These are phyloP conservation scores for Epizoanthus scotinus DNA, from an alignment of 92 coral and sea anemone species.

Conservation along the genomic window DNA sequence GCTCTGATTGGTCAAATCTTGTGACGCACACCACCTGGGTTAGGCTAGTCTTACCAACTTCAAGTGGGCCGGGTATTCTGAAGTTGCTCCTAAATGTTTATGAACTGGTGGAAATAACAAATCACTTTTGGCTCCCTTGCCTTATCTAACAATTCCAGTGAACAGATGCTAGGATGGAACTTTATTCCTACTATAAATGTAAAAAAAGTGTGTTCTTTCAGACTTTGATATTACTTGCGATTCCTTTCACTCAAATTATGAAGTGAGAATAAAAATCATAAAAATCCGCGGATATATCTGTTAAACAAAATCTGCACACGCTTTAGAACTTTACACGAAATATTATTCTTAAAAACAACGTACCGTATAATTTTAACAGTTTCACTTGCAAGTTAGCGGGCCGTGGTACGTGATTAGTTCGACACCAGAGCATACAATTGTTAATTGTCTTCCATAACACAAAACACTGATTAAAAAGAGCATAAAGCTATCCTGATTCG, in stretches of 20 bases:
- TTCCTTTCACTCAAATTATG: not conserved
- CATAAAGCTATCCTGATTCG: not conserved
- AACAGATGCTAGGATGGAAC: not conserved
- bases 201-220: not conserved
- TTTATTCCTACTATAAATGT: not conserved
- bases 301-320: not conserved
- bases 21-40: too few relatives aligned
- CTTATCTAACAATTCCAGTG: not conserved
- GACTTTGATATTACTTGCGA: not conserved
- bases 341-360: not conserved
- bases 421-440: not conserved
- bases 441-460: not conserved
- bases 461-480: not conserved
- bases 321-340: not conserved
- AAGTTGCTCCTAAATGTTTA: too few relatives aligned
- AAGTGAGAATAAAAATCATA: not conserved
- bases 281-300: not conserved
- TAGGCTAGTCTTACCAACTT: too few relatives aligned
- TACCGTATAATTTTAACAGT: not conserved
- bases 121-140: not conserved
- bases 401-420: not conserved
- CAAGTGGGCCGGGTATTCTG: too few relatives aligned
- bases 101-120: too few relatives aligned
- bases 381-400: not conserved
- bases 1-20: too few relatives aligned